Evolutionary conservation across 1,140 invertebrate genomes (phyloP).

Genomic region (Rhopalosiphum padi): DNA sequence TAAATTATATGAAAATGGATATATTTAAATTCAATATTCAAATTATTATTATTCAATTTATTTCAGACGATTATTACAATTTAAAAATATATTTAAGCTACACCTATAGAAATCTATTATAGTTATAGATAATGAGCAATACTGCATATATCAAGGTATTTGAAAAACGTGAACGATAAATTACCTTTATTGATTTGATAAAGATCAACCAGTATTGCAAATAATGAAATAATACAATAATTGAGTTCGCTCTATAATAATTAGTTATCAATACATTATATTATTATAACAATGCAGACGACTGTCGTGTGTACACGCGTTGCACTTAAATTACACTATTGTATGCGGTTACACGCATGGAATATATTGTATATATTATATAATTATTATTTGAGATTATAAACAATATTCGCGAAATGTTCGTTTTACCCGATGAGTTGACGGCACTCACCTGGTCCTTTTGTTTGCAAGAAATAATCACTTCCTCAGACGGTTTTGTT

Average conservation of each 20-base stretch:
- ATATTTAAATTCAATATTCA: not conserved
- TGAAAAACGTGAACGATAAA: not conserved
- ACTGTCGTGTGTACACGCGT: not conserved
- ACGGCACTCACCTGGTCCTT: constrained; percentile 19
- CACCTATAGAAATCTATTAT: not conserved
- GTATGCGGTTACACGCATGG: not conserved
- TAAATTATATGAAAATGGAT: not conserved
- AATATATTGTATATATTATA: not conserved
- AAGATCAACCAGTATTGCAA: not conserved
- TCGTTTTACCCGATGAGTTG: not conserved
- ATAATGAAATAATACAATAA: not conserved
- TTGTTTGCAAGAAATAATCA: constrained; percentile 41
- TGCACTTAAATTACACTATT: constrained; percentile 14
- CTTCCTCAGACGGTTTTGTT: constrained; percentile 42
- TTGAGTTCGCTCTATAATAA: not conserved
- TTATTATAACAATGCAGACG: not conserved
- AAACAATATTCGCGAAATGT: not conserved
- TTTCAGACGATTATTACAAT: not conserved
- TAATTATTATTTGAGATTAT: constrained; percentile 22
- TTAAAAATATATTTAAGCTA: not conserved
- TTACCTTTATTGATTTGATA: not conserved
- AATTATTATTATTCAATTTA: not conserved
- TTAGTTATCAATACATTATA: not conserved
- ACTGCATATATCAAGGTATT: not conserved
- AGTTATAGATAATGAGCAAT: not conserved